Evolutionary conservation across 2,113 vertebrate species (phyloP), one percentile per base, ranked within the genome.

Genomic region (Apeltes quadracus): DNA sequence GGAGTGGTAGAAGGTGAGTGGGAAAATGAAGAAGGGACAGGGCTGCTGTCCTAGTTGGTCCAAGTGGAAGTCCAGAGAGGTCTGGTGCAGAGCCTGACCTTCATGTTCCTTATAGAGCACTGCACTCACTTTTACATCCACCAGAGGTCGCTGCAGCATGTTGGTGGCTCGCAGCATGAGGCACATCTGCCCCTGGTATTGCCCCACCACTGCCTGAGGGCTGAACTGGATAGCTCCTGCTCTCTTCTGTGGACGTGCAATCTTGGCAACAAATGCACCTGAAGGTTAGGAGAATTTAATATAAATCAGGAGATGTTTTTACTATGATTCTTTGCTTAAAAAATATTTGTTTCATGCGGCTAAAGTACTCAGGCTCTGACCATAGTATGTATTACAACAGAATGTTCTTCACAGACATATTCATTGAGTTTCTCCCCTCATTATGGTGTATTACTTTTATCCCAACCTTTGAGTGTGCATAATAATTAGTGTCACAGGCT

Each of bases 261-360:
- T 98, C 94, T 99, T 99, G 61, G 97, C 98, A 90, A 99, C 97
- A 1, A 99, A 98, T 63, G 97, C 98, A 94, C 97, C 98, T 99
- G 91, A 20, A 41, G 32, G 14, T 53, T 23, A 74, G 74, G 27
- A 84, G 2, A 72, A 16, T 61, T 18, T 44, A 16, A 16, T 34
- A 10, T 64, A 4, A n/a, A 67, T 65, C 6, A 23, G 13, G 4
- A 54, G 7, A 15, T 53, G 25, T 48, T 61, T 62, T 68, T 27
- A 18, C 14, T 3, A 22, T 36, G 7, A 25, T 53, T 12, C 7
- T 34, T 41, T 39, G 32, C 27, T 43, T 7, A 3, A 43, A 43
- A 58, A 22, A 39, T 23, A 9, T 55, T 48, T 50, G 5, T 12
- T 0, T 1, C n/a, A 65, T 27, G 22, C 51, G 3, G 29, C 16